Evolutionary conservation across 2,113 vertebrate genomes (phyloP).

Genomic region (Lonchura striata): DNA sequence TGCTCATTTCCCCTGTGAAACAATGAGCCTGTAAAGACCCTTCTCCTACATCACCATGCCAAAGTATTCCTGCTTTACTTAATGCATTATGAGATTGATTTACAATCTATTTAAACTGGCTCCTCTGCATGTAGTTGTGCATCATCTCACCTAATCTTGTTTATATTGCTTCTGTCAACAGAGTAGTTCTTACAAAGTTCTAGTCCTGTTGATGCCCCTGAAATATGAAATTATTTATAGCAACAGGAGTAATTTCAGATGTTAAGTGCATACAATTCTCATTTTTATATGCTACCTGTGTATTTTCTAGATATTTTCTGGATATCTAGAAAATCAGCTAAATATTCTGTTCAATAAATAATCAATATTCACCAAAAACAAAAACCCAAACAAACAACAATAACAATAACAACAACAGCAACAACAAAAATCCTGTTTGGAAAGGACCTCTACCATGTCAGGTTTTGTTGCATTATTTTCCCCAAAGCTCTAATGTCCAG

Average conservation of each 20-base stretch:
- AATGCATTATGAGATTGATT: not conserved
- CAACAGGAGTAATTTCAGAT: not conserved
- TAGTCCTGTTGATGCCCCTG: not conserved
- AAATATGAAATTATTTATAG: not conserved
- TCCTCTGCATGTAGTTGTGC: not conserved
- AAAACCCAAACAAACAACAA: not conserved
- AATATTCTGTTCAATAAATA: not conserved
- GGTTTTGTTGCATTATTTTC: not conserved
- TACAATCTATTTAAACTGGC: not conserved
- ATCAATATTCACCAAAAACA: not conserved
- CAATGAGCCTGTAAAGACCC: not conserved
- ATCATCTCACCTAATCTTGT: constrained; percentile 11
- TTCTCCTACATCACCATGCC: not conserved
- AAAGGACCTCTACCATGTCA: not conserved
- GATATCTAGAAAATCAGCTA: not conserved
- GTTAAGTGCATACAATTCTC: not conserved
- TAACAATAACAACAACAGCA: too few species aligned
- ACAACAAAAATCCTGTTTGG: not conserved
- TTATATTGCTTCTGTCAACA: constrained; percentile 23
- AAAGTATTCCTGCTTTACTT: not conserved
- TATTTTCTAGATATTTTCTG: not conserved
- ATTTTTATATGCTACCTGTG: not conserved
- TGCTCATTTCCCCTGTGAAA: not conserved
- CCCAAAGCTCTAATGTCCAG: not conserved
- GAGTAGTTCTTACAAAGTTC: not conserved